Conservation (phyloP, 2,113 vertebrate genomes). For the Edolisoma coerulescens region DNA sequence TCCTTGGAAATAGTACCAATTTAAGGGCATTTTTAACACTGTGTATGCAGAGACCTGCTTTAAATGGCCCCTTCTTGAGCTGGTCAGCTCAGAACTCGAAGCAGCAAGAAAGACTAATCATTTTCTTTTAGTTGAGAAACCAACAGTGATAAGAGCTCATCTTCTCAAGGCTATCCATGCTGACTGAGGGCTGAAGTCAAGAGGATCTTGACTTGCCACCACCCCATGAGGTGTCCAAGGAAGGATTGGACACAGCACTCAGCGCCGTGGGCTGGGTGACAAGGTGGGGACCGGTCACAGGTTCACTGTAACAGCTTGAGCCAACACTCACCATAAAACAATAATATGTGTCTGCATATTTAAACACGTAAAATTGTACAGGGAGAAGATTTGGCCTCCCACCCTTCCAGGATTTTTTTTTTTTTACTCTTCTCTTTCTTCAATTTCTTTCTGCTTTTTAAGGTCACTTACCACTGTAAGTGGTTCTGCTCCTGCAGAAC, state of each 20-base stretch:
- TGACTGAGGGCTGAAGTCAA: neutral
- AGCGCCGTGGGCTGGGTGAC: neutral
- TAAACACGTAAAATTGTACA: neutral
- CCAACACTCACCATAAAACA: neutral
- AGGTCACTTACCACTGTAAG: neutral
- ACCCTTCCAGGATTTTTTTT: neutral
- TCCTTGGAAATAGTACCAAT: neutral
- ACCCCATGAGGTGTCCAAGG: no score
- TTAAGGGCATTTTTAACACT: neutral
- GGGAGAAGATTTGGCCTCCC: neutral
- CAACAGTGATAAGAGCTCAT: accelerated
- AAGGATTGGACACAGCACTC: neutral
- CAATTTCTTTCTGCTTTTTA: neutral
- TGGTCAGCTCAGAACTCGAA: neutral
- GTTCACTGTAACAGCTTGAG: neutral
- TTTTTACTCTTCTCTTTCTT: neutral
- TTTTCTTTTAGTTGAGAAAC: neutral
- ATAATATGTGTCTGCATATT: neutral
- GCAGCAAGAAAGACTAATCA: neutral
- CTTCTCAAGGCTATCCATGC: neutral
- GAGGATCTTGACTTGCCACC: neutral
- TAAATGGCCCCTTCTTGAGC: neutral
- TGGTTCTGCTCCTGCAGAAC: neutral
- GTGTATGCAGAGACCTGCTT: neutral
- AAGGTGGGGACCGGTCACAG: neutral